A percentile compares a stretch with the other conserved stretches of the same genome.
phyloP scores from a whole-genome alignment of 64 coral and sea anemone species.

The Pocillopora damicornis region DNA sequence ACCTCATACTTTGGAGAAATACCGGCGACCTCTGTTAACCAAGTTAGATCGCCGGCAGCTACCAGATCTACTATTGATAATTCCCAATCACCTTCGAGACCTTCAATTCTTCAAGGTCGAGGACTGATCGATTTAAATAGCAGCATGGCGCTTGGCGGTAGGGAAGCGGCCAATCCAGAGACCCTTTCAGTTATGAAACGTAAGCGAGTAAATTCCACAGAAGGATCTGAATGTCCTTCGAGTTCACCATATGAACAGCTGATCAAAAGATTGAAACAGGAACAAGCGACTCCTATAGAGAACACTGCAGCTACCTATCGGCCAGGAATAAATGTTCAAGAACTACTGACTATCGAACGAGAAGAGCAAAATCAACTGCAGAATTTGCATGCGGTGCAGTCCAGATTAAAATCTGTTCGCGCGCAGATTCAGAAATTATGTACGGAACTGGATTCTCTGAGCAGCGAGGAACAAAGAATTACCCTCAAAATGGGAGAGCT shows the following conservation, averaged over 20 bases:
- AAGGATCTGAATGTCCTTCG: not conserved
- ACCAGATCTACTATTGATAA: not conserved
- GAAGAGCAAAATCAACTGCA: slow-evolving; percentile 83
- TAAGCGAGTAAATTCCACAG: not conserved
- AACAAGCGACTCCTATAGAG: slow-evolving; percentile 1
- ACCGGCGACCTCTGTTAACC: not conserved
- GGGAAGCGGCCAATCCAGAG: not conserved
- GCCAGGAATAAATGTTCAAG: slow-evolving; percentile 62
- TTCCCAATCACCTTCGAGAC: not conserved
- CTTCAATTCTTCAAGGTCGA: not conserved
- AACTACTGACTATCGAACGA: slow-evolving; percentile 65
- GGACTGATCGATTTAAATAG: slow-evolving; percentile 33
- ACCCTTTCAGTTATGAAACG: not conserved
- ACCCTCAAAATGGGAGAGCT: slow-evolving; percentile 60
- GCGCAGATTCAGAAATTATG: slow-evolving; percentile 74
- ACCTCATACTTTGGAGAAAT: slow-evolving; percentile 16
- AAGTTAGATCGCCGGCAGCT: not conserved
- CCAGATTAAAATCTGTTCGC: slow-evolving; percentile 50
- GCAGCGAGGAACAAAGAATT: slow-evolving; percentile 68
- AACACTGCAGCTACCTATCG: slow-evolving; percentile 40
- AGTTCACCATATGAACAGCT: not conserved
- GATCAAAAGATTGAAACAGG: slow-evolving; percentile 27
- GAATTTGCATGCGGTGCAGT: slow-evolving; percentile 59
- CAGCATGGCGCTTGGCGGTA: not conserved
- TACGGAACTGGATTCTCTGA: slow-evolving; percentile 72